Base-by-base conservation (phyloP, 1,140 invertebrate species). In the Macrosteles quadrilineatus region DNA sequence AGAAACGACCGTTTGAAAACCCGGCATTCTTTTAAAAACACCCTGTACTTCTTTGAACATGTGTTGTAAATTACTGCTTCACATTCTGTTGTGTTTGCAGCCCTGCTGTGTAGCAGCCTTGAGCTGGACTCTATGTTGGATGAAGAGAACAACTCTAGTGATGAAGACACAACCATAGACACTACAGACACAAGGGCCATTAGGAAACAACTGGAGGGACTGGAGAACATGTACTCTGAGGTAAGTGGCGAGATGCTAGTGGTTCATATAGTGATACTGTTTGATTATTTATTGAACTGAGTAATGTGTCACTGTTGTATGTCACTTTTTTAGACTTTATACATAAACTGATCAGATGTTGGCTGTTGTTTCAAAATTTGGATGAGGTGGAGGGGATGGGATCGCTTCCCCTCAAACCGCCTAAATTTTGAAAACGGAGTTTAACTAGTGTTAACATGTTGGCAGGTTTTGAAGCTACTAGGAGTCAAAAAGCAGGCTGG, bases 221-320 rank as follows among this genome's bases (percentile, higher is more conserved):
- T 97, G 11, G 94, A 96, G 83, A 89, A 86, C 70, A 96, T 96
- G 93, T 96, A 97, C 77, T 88, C 88, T 11, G 87, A 91, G 81
- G 88, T 87, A 76, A 74, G 67, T 72, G 4, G 11, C n/a, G n/a
- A n/a, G n/a, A n/a, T n/a, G n/a, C n/a, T n/a, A n/a, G n/a, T n/a
- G 27, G 4, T 67, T 4, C n/a, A 19, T 55, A 12, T 21, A 47
- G 6, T 21, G 32, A 53, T 50, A 27, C 19, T 32, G n/a, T 65
- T 2, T 36, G 50, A 32, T 69, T 69, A 43, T 23, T 55, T 55
- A 31, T 69, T 32, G 21, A 59, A 6, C 14, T 21, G 29, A 55
- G 3, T 25, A 6, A 12, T 19, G 17, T 65, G 27, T 62, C 4
- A 68, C 29, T 12, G 19, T n/a, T n/a, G 25, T 32, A 29, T 14